Base-by-base conservation (phyloP, 2,113 vertebrate genomes). In the Turnix velox region DNA sequence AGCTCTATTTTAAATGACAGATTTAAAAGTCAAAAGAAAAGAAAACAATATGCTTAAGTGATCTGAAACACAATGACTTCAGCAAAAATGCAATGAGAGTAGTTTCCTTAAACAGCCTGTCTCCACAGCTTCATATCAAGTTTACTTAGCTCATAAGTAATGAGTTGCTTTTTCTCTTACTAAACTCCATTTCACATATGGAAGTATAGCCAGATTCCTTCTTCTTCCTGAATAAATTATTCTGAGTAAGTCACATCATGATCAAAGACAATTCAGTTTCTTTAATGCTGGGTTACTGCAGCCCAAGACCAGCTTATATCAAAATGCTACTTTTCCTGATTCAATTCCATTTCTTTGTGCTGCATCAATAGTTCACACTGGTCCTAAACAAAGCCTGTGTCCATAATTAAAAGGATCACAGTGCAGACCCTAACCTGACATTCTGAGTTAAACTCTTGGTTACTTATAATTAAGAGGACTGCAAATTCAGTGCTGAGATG, bases 241-340 rank as follows among this genome's bases (percentile, higher is more conserved):
- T 86, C 39, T 20, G 46, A 69, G 15, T 45, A 20, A 66, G 68
- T 23, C 45, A 62, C 11, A 18, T 0, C 9, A 22, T 0, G 0
- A 65, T 28, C 23, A 61, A 79, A 85, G 31, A 37, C 52, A 30
- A n/a, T 54, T 42, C 46, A 18, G 7, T n/a, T 65, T 54, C 45
- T 28, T 28, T 12, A 8, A 3, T 31, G 22, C 1, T 30, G 14
- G 11, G 40, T 8, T 46, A 20, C 31, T 18, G 14, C 22, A 62
- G 39, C 28, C 33, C 6, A 6, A 52, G 31, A 30, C 1, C 28
- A 43, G 8, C 27, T 66, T 5, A 8, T 8, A 57, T 6, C 31
- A 66, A 40, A 75, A 61, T 1, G 1, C 5, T 16, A 17, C 9
- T 6, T n/a, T 43, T 51, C 20, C 42, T 55, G 35, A 35, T 7